These are phyloP conservation scores for Drosophila tanythrix DNA, from an alignment of 2,888 invertebrate species.

Conservation along the genomic window DNA sequence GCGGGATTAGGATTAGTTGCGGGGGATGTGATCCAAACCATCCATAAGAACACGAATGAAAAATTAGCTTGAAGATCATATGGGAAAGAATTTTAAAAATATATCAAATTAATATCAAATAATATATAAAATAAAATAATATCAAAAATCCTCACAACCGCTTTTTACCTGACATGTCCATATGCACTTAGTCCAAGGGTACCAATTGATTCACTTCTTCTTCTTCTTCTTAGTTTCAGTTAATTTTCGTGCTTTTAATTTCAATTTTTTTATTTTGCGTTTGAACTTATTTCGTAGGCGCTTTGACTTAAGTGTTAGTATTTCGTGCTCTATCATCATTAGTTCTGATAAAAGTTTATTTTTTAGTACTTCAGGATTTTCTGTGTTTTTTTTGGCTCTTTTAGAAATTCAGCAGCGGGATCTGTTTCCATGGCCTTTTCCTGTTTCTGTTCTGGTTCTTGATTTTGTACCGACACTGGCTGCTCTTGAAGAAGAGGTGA, in stretches of 20 bases:
- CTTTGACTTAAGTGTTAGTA: no score
- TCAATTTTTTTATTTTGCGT: no score
- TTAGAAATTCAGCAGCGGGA: fast-evolving
- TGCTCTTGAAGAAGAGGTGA: no score
- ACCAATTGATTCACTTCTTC: no score
- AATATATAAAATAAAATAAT: not conserved
- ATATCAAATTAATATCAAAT: not conserved
- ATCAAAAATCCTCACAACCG: not conserved
- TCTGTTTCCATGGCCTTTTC: fast-evolving
- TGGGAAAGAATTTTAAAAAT: not conserved
- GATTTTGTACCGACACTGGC: no score
- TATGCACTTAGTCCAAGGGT: not conserved
- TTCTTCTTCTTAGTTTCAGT: no score
- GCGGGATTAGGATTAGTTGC: not conserved
- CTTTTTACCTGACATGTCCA: not conserved
- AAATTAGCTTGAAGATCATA: not conserved
- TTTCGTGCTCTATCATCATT: fast-evolving
- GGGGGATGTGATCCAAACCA: not conserved
- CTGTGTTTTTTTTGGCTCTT: fast-evolving
- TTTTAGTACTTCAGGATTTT: no score
- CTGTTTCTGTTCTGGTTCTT: no score
- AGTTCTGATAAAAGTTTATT: no score
- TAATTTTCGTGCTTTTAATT: no score
- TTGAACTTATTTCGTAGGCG: no score
- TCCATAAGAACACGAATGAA: not conserved